These are phyloP conservation scores for Crenichthys baileyi DNA, from an alignment of 2,797 vertebrate genomes.

Conservation along the genomic window DNA sequence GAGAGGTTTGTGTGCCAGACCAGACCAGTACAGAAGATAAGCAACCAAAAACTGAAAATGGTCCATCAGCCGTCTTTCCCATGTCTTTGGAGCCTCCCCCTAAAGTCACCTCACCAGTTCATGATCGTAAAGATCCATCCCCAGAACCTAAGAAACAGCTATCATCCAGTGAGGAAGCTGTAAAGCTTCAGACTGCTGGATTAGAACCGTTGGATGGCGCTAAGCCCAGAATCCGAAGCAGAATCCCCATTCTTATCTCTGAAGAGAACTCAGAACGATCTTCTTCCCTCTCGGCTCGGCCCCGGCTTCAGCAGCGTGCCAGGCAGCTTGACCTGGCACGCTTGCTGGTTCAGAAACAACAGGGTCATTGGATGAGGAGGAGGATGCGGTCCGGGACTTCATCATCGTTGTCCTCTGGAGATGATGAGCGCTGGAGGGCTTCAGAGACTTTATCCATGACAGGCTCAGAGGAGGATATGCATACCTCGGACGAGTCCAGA, in stretches of 20 bases:
- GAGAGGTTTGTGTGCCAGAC: constrained; percentile 23
- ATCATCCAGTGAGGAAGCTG: constrained; percentile 47
- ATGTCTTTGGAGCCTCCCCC: constrained; percentile 47
- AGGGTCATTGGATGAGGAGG: constrained; percentile 84
- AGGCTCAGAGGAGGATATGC: constrained; percentile 92
- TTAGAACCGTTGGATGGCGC: constrained; percentile 7
- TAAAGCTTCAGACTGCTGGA: constrained; percentile 25
- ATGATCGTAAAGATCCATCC: constrained; percentile 27
- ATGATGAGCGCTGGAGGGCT: constrained; percentile 81
- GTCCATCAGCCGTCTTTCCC: constrained; percentile 13
- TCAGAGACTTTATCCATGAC: constrained; percentile 90
- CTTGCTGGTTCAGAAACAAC: constrained; percentile 89
- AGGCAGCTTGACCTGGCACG: constrained; percentile 88
- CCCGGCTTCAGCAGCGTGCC: constrained; percentile 83
- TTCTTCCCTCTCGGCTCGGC: constrained; percentile 83
- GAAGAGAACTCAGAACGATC: constrained; percentile 92
- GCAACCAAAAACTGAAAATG: constrained; percentile 44
- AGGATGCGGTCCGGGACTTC: constrained; percentile 88
- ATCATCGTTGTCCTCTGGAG: constrained; percentile 89
- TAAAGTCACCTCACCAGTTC: constrained; percentile 42
- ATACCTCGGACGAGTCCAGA: constrained; percentile 84
- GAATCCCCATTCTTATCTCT: constrained; percentile 90
- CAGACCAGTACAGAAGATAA: constrained; percentile 30
- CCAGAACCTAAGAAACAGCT: constrained; percentile 32
- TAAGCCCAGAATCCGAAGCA: constrained; percentile 81